Evolutionary conservation across 2,113 vertebrate genomes (phyloP), one percentile per base, ranked within the genome.

Genomic region (Thryonomys swinderianus): DNA sequence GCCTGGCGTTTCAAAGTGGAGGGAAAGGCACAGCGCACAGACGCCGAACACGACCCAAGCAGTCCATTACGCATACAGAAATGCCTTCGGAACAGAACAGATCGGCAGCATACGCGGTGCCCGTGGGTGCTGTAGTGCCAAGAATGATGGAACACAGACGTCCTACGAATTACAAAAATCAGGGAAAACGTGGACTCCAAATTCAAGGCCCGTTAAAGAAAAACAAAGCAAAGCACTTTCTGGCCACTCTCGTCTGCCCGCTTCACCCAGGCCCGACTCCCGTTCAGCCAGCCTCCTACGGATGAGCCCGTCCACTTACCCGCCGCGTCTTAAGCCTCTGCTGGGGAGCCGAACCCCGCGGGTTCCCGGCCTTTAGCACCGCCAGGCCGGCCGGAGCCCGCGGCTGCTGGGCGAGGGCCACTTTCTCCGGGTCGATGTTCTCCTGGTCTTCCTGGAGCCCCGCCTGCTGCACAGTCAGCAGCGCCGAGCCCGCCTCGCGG

Each of bases 371-470:
- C 96, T 98, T 98, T 96, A 99, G 96, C 7, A 98, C 96, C 8
- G 99, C 99, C 95, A 99, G 96, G 6, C 98, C 99, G 30, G 99
- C 99, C 73, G 99, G 98, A 95, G 92, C 95, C 7, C 96, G 89
- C 1, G 93, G 73, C 4, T 96, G 92, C 45, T 51, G 94, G 34
- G 53, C 20, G 12, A 62, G 62, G 9, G 40, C 97, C 51, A 96
- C 97, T 25, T 91, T 90, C 67, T 98, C 98, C 0, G 99, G 99
- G 0, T 98, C 98, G 3, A 99, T 61, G 93, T 99, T 99, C 82
- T 99, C 99, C 86, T 99, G 99, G 97, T 99, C 99, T 61, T 99
- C 99, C 55, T 91, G 97, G 83, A n/a, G 84, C 97, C 98, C 96
- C 61, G 98, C 98, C 59, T 98, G 98, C 64, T 98, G 93, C 94